These are phyloP conservation scores for Gisinianus flammeolus DNA, from an alignment of 2,888 invertebrate genomes.

Conservation along the genomic window DNA sequence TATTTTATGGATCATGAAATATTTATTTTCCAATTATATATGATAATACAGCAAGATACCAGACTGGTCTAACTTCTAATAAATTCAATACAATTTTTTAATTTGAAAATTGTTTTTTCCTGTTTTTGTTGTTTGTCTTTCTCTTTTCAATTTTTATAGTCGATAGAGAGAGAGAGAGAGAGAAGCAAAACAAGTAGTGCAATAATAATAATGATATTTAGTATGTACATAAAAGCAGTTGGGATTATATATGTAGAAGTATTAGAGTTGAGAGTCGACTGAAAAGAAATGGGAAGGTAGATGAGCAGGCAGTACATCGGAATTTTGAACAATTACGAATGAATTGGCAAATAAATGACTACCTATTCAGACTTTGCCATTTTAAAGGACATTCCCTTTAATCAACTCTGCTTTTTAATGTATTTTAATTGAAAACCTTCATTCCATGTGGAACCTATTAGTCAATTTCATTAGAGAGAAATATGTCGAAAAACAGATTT, in stretches of 20 bases:
- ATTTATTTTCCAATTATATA: neutral
- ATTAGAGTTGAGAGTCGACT: neutral
- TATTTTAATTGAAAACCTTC: constrained; percentile 37
- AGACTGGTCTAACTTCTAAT: too few species aligned
- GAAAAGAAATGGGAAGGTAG: constrained; percentile 7
- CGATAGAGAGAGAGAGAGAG: neutral
- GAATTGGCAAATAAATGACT: constrained; percentile 29
- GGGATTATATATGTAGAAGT: neutral
- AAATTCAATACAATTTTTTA: neutral
- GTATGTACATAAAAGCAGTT: neutral
- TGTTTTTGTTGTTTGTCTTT: neutral
- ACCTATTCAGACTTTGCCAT: constrained; percentile 7
- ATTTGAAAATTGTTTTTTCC: constrained; percentile 10
- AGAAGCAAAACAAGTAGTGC: constrained; percentile 6
- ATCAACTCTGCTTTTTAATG: constrained; percentile 30
- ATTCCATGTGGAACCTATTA: constrained; percentile 37
- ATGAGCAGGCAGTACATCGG: neutral
- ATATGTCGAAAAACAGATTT: constrained; percentile 39
- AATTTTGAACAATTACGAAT: constrained; percentile 26
- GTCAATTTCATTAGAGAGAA: constrained; percentile 38
- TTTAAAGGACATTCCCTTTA: constrained; percentile 34
- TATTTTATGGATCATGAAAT: neutral
- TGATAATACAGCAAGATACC: too few species aligned
- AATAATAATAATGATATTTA: neutral
- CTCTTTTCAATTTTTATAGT: neutral